These are phyloP conservation scores for Ypsolopha sequella DNA, from an alignment of 2,888 invertebrate species.

Conservation along the genomic window DNA sequence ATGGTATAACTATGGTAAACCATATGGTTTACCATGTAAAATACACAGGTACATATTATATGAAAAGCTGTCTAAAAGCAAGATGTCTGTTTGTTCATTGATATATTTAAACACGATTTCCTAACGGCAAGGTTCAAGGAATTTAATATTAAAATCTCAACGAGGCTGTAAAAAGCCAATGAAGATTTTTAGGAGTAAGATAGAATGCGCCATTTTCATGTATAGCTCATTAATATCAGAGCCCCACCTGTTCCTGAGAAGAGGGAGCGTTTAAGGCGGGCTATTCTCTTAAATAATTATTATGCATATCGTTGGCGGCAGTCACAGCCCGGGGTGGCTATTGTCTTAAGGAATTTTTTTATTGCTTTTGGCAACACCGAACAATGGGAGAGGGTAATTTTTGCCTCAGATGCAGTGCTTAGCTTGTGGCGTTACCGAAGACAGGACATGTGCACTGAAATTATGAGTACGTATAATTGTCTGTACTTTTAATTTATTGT, in stretches of 20 bases:
- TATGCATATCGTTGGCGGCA: conserved; percentile 57
- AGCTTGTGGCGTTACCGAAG: conserved; percentile 33
- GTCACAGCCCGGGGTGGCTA: conserved; percentile 59
- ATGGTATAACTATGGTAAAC: no score
- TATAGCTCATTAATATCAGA: conserved; percentile 33
- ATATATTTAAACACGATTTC: no score
- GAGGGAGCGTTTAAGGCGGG: conserved; percentile 52
- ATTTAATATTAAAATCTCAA: no score
- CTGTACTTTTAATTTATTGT: neutral
- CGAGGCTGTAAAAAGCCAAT: no score
- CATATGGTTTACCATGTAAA: no score
- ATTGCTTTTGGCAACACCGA: conserved; percentile 60
- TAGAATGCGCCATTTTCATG: conserved; percentile 14
- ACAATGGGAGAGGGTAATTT: conserved; percentile 63
- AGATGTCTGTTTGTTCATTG: no score
- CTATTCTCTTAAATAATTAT: conserved; percentile 62
- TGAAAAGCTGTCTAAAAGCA: no score
- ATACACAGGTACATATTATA: no score
- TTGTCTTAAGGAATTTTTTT: conserved; percentile 64
- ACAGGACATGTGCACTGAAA: conserved; percentile 13
- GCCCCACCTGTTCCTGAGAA: conserved; percentile 54
- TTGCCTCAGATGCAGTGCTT: conserved; percentile 34
- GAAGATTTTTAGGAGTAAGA: no score
- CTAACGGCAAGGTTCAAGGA: no score
- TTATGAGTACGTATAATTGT: conserved; percentile 1